Evolutionary conservation across 2,797 vertebrate genomes (phyloP).

Genomic region (Hoplostethus mediterraneus): DNA sequence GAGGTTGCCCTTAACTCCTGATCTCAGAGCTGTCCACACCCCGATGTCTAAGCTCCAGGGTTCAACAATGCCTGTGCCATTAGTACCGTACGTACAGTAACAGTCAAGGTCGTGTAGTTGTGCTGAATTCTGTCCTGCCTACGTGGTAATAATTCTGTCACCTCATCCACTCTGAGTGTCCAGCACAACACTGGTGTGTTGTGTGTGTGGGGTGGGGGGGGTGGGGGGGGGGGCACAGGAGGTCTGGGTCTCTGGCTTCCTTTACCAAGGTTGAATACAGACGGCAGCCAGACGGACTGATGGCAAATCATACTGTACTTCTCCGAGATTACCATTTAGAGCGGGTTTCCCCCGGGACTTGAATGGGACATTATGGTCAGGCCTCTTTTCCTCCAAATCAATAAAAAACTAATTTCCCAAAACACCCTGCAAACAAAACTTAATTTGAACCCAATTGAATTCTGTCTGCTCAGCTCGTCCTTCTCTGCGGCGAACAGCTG

Average conservation of each 20-base stretch:
- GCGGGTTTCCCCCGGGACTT: conserved; percentile 4
- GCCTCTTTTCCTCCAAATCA: conserved; percentile 19
- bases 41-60: conserved; percentile 4
- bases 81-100: conserved; percentile 32
- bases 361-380: conserved; percentile 3
- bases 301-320: neutral
- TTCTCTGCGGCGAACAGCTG: conserved; percentile 17
- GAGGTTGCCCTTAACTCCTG: conserved; percentile 3
- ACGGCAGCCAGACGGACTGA: conserved; percentile 17
- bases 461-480: neutral
- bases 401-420: conserved; percentile 21
- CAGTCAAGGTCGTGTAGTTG: neutral
- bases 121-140: neutral
- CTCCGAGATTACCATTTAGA: neutral
- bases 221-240: conserved; percentile 3
- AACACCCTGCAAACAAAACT: neutral
- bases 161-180: too few species aligned
- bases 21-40: conserved; percentile 11
- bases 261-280: conserved; percentile 22
- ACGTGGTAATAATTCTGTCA: neutral
- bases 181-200: too few species aligned
- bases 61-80: conserved; percentile 68
- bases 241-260: conserved; percentile 22
- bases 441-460: conserved; percentile 17
- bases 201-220: conserved; percentile 3